Conservation (phyloP, 1,140 invertebrate genomes). For the Camponotus pennsylvanicus region DNA sequence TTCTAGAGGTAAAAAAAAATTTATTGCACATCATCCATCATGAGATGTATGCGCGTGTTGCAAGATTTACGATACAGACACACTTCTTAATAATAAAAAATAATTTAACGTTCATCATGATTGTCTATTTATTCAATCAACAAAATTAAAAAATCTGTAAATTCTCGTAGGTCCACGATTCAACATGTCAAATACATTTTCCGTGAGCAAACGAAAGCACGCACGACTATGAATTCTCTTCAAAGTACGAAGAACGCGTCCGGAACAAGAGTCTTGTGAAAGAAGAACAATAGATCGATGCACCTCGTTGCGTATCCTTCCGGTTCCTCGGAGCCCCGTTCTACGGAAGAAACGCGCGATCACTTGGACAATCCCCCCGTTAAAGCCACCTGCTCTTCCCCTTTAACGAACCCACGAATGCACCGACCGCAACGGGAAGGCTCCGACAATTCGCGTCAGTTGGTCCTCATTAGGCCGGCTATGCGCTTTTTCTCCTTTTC, state of each 20-base stretch:
- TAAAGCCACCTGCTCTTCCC: conserved; percentile 24
- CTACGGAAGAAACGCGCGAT: conserved; percentile 44
- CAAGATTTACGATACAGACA: background rate
- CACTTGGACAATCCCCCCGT: conserved; percentile 13
- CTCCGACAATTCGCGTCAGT: conserved; percentile 57
- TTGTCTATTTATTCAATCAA: background rate
- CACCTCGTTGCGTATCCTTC: conserved; percentile 61
- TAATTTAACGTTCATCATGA: background rate
- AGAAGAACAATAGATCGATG: conserved; percentile 56
- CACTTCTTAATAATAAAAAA: background rate
- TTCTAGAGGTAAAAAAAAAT: background rate
- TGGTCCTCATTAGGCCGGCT: conserved; percentile 63
- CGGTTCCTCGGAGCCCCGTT: conserved; percentile 24
- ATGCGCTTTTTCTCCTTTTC: background rate
- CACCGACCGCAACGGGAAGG: conserved; percentile 41
- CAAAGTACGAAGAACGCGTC: background rate
- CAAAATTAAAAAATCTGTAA: background rate
- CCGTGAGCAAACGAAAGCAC: background rate
- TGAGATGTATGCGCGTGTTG: background rate
- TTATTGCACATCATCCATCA: background rate
- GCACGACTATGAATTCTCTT: conserved; percentile 3
- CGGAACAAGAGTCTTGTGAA: background rate
- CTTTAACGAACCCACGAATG: conserved; percentile 21
- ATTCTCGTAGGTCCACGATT: background rate
- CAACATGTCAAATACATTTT: background rate